These are phyloP conservation scores for Stenolophus ochropezus DNA, from an alignment of 2,888 invertebrate species.

Conservation along the genomic window DNA sequence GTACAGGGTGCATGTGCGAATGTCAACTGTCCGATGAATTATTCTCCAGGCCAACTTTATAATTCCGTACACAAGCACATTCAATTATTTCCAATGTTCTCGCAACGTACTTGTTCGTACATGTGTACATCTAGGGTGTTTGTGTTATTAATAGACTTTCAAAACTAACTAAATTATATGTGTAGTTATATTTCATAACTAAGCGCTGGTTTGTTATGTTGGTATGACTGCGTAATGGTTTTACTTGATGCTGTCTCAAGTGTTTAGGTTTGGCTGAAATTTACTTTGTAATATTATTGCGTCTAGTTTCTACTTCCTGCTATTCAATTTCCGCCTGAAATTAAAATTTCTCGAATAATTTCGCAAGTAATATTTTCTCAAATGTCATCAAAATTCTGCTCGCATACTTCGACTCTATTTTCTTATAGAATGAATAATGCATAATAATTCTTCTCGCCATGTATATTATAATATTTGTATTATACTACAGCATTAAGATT, in stretches of 20 bases:
- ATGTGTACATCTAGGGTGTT: slow-evolving; percentile 5
- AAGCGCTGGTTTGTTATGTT: slow-evolving; percentile 24
- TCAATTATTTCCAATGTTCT: slow-evolving; percentile 12
- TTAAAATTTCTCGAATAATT: neutral
- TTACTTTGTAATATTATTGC: neutral
- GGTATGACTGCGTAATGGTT: slow-evolving; percentile 4
- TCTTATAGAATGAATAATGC: neutral
- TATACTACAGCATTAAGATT: no score
- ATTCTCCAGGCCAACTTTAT: slow-evolving; percentile 14
- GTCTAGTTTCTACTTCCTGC: neutral
- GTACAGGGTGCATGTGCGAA: neutral
- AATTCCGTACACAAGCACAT: slow-evolving; percentile 10
- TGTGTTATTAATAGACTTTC: slow-evolving; percentile 26
- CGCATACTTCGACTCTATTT: neutral
- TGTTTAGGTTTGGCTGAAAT: neutral
- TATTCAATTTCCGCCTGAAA: neutral
- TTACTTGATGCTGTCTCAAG: slow-evolving; percentile 22
- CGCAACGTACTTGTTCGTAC: neutral
- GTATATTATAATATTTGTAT: neutral
- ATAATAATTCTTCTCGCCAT: neutral
- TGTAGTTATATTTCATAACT: slow-evolving; percentile 39
- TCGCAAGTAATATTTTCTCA: neutral
- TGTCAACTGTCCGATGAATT: slow-evolving; percentile 35
- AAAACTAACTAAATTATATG: slow-evolving; percentile 29
- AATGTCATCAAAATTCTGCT: neutral